Evolutionary conservation across 2,113 vertebrate species (phyloP), one percentile per base, ranked within the genome.

Genomic region (Blennius ocellaris): DNA sequence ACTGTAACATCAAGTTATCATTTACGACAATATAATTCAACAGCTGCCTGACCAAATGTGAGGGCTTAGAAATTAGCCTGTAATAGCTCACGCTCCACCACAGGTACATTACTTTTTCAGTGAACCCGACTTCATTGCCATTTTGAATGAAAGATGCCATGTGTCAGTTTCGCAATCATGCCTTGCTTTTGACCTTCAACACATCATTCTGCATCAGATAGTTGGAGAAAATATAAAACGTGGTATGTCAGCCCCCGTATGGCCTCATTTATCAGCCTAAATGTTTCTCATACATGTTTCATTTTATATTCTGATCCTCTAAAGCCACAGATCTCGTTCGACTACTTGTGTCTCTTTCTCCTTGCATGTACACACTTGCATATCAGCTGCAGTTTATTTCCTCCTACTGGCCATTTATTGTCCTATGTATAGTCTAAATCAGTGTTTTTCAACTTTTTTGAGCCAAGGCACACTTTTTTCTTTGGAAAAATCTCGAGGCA

Each of bases 151-250:
- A 37, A 61, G 56, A 76, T 65, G 49, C 15, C 78, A 83, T 83
- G 66, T 73, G 73, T 76, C 75, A 81, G 73, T 62, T 51, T 78
- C 73, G 55, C 50, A 56, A 82, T 78, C 73, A 47, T 57, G 68
- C 76, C 80, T 81, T 56, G 66, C 39, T 67, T 86, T 61, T 78
- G 89, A 88, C 84, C 83, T 83, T 86, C 62, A 86, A 5, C 62
- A 66, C 38, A 48, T 82, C 57, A 55, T 6, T 37, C 57, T 16
- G 55, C 50, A 78, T 79, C 72, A 80, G 58, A 53, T 30, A 38
- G 58, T 63, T 61, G 45, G 44, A 36, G 43, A 40, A 71, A 68
- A 70, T 64, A 69, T 17, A 58, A 72, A 87, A 68, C 72, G 61
- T 49, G 58, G 53, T 57, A 59, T 21, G 73, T 68, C 77, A 73